Evolutionary conservation across 2,888 invertebrate species (phyloP), one percentile per base, ranked within the genome.

Genomic region (Lasioglossum lativentre): DNA sequence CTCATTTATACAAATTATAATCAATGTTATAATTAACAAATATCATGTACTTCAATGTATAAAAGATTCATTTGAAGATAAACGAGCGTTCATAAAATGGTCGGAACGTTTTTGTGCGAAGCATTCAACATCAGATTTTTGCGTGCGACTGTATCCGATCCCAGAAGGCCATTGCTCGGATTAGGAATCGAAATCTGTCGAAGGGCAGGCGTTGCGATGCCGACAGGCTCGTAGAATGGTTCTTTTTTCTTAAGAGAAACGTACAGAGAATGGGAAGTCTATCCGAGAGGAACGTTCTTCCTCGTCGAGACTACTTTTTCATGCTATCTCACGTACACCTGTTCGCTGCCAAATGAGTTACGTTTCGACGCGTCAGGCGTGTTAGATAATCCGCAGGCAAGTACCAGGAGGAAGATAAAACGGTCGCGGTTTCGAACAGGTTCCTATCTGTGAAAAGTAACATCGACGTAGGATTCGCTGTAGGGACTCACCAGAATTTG

Each of bases 401-500:
- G 85, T 16, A 87, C 80, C 72, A 78, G 59, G 73, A 78, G 78
- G 68, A 63, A 75, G 86, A 85, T 81, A 81, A 84, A 86, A 90
- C 80, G 70, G 30, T 66, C 34, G 42, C 34, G 16, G 23, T n/a
- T 27, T 14, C 27, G 75, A 63, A 52, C 27, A 40, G 19, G 47
- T 75, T 47, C 47, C 52, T 78, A 56, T 75, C 80, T n/a, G 40
- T 66, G 45, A 59, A 75, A 79, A 78, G 34, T 75, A n/a, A 73
- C 73, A 42, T 70, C 42, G 76, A 40, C 56, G n/a, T n/a, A n/a
- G 78, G 45, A 85, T 85, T 80, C 70, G 75, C n/a, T 80, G 38
- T 72, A 76, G 81, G 4, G 79, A 92, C 94, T 94, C 85, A 95
- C 95, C 95, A 91, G 94, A 94, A 91, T 93, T 88, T 87, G 89